A percentile compares a stretch with the other conserved stretches of the same genome.
Conservation (phyloP, 2,113 vertebrate genomes). For the Pelodiscus sinensis region DNA sequence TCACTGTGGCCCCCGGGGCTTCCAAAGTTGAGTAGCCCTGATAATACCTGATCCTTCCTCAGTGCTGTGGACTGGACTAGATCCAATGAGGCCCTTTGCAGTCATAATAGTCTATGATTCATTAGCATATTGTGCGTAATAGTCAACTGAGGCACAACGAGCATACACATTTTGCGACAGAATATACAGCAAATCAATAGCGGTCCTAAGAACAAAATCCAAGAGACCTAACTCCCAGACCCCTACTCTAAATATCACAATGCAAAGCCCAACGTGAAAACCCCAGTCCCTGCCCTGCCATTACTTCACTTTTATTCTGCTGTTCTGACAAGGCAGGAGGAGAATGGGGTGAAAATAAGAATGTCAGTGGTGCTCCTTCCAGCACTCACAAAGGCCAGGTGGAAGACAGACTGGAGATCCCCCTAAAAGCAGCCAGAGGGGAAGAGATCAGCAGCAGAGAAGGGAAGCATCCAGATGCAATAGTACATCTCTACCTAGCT, state of each 20-base stretch:
- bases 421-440: too few relatives aligned
- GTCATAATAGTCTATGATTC: neutral
- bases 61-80: neutral
- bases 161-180: accelerated
- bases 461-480: neutral
- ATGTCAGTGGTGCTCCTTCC: too few relatives aligned
- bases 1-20: too few relatives aligned
- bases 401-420: neutral
- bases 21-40: too few relatives aligned
- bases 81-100: neutral
- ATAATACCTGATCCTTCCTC: neutral
- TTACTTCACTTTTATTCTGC: neutral
- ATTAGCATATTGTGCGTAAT: too few relatives aligned
- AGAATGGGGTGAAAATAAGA: neutral
- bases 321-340: neutral
- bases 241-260: neutral
- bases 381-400: neutral
- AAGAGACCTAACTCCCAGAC: accelerated
- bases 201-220: accelerated
- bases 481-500: too few relatives aligned
- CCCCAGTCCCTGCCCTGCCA: neutral
- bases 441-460: neutral
- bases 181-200: neutral
- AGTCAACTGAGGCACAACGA: accelerated
- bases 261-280: neutral